Base-by-base conservation (phyloP, 2,888 invertebrate genomes). In the Torymus texanus region DNA sequence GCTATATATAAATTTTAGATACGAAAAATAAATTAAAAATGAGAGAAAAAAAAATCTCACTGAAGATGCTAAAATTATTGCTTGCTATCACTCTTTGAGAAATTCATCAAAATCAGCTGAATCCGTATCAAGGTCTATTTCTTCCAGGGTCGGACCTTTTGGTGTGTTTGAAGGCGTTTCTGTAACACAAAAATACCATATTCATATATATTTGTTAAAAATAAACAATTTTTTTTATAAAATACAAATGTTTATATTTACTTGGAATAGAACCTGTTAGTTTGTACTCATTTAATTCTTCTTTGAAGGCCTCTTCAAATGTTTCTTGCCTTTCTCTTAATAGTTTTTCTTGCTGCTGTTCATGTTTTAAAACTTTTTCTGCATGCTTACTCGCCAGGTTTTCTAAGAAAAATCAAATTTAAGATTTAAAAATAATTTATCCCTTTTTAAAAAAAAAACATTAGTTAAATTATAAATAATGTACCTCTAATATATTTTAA, bases 261-360 rank as follows among this genome's bases (percentile, higher is more conserved):
- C 94, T 93, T 85, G 93, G 92, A 84, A 94, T 90, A 58, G 91
- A 91, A 75, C 94, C 94, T 59, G 92, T 92, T 84, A 91, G 91
- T 87, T 93, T 94, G 84, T 92, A 94, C 72, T 92, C 91, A 83
- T 93, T 91, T 82, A 95, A 87, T 87, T 95, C 95, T 84, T 91
- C 92, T 86, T 93, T 93, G 85, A 95, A 95, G 13, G 93, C 94
- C 87, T 94, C 93, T 84, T 94, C 93, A 85, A 94, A 95, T 0
- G 93, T 93, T 79, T 93, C 92, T 84, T 94, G 94, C 53, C 94
- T 91, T 86, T 95, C 95, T 83, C 92, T 92, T 83, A 94, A 90
- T 10, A 92, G 88, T 82, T 91, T 90, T 75, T 92, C 91, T 78
- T 93, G 91, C 68, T 91, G 91, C 41, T 91, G 86, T 85, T 95